Evolutionary conservation across 2,113 vertebrate genomes (phyloP).

Genomic region (Heterotilapia buettikoferi): DNA sequence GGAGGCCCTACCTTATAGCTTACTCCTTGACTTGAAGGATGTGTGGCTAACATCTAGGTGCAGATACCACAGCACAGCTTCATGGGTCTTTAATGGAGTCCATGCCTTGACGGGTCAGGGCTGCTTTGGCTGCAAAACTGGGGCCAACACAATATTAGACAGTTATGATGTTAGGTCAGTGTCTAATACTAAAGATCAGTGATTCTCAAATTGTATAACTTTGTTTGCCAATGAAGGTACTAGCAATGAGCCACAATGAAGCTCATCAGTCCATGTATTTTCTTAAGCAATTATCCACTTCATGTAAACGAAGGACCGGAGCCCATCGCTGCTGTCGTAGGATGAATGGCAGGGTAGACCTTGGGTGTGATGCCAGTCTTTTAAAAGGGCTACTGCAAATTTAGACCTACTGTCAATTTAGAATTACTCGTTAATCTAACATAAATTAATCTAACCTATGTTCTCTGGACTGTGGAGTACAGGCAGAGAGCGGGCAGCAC

Average conservation of each 20-base stretch:
- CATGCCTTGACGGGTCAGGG: too few species aligned
- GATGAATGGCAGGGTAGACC: background rate
- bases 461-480: background rate
- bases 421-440: fast-evolving
- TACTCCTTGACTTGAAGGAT: too few species aligned
- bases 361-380: fast-evolving
- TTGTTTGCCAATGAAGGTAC: background rate
- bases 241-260: background rate
- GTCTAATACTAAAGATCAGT: too few species aligned
- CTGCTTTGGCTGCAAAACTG: too few species aligned
- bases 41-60: too few species aligned
- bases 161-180: too few species aligned
- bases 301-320: background rate
- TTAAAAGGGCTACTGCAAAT: fast-evolving
- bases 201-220: background rate
- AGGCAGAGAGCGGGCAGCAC: fast-evolving
- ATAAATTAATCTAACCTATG: fast-evolving
- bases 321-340: fast-evolving
- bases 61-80: too few species aligned
- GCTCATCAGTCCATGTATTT: background rate
- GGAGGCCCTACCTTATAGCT: too few species aligned
- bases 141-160: too few species aligned
- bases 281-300: background rate
- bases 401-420: background rate
- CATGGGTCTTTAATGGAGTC: too few species aligned